Base-by-base conservation (phyloP, 2,797 vertebrate genomes). In the Ciconia nigra region DNA sequence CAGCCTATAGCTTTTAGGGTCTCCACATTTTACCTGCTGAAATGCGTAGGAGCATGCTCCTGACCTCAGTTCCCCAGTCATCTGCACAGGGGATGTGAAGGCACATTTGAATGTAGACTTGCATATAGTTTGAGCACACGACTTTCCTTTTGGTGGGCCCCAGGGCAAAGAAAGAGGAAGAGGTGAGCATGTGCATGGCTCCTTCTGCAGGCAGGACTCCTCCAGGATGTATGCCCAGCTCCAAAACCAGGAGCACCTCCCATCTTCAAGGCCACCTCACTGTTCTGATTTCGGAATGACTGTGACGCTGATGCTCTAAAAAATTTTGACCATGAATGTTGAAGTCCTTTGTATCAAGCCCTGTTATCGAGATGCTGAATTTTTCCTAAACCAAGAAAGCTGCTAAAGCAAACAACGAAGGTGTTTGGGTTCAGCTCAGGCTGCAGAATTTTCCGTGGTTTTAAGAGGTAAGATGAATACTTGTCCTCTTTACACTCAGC, bases 131-230 rank as follows among this genome's bases (percentile, higher is more conserved):
- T 80, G 67, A 85, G 10, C 22, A 63, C 33, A 29, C 0, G 2
- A 13, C 33, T 69, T 86, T 63, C 8, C 24, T 81, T 78, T 84
- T 10, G 37, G 28, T 76, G 24, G 24, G 12, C 39, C 16, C 15
- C 19, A 22, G n/a, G 51, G n/a, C 41, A 63, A 70, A 73, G 41
- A 29, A 57, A 41, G 44, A 25, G 41, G 33, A 76, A 79, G 25
- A 73, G 66, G 16, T 26, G 26, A 44, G 11, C 0, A 0, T 6
- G 5, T n/a, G 44, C 1, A 0, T 67, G n/a, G 4, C 13, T 80
- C 10, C 29, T 85, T 77, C 59, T n/a, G 13, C 41, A 51, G 19
- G 16, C n/a, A 59, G 22, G 28, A 35, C 25, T 92, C 35, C 26
- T 59, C 6, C 52, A 59, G 63, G n/a, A 29, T 3, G 5, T 21